A percentile compares a stretch with the other conserved stretches of the same genome.
Conservation (phyloP, 1,140 invertebrate genomes). For the Limonius californicus region DNA sequence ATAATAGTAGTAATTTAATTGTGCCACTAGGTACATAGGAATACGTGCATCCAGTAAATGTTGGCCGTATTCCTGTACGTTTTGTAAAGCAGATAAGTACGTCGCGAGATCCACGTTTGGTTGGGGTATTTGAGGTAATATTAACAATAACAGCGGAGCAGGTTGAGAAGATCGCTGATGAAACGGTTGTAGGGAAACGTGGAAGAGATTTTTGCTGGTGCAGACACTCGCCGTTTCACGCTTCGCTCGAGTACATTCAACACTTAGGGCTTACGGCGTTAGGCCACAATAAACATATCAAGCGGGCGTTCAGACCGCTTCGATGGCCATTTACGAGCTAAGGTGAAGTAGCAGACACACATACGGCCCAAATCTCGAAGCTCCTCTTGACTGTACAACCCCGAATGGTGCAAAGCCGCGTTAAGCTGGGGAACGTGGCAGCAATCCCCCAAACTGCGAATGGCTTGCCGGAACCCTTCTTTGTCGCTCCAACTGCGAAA, state of each 20-base stretch:
- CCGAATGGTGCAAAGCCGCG: conserved; percentile 3
- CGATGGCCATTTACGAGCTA: conserved; percentile 4
- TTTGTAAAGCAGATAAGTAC: too few relatives aligned
- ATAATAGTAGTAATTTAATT: too few relatives aligned
- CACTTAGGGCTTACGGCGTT: conserved; percentile 3
- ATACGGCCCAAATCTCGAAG: conserved; percentile 7
- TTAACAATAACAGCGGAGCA: too few relatives aligned
- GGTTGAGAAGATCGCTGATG: too few relatives aligned
- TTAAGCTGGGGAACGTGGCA: conserved; percentile 4
- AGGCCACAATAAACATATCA: conserved; percentile 7
- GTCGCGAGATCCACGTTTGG: too few relatives aligned
- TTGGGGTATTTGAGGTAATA: too few relatives aligned
- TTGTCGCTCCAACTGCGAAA: background rate
- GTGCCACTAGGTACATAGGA: too few relatives aligned
- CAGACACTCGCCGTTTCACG: background rate
- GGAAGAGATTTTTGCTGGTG: background rate
- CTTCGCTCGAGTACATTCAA: conserved; percentile 5
- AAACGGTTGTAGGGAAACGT: too few relatives aligned
- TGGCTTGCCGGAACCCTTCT: conserved; percentile 5
- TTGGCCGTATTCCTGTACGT: too few relatives aligned
- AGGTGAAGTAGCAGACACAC: conserved; percentile 2
- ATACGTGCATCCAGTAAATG: too few relatives aligned
- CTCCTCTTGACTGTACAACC: conserved; percentile 4
- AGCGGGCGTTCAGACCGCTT: conserved; percentile 1
- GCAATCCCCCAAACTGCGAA: conserved; percentile 4